phyloP scores from a whole-genome alignment of 1,140 invertebrate genomes.

The Lepidurus couesii region DNA sequence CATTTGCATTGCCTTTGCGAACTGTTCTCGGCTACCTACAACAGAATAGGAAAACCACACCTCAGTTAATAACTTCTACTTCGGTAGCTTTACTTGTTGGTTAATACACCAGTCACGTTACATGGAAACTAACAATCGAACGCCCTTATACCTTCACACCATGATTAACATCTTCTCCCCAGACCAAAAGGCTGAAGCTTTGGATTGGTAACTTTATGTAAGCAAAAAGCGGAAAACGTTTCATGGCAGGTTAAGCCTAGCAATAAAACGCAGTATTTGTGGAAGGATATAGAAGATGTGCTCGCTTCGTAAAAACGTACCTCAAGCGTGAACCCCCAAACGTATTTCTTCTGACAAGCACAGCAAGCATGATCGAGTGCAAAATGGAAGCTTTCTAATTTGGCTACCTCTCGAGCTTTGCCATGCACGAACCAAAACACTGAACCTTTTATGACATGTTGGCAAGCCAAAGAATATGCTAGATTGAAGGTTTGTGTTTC shows the following conservation, averaged over 20 bases:
- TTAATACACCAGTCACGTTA: slow-evolving; percentile 4
- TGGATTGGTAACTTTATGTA: background rate
- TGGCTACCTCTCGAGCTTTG: too few species aligned
- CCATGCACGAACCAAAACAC: too few species aligned
- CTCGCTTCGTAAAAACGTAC: too few species aligned
- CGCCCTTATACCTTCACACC: background rate
- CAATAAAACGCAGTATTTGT: too few species aligned
- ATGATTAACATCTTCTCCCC: background rate
- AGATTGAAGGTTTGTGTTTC: background rate
- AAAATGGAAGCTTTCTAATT: too few species aligned
- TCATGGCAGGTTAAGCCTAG: background rate
- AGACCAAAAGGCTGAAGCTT: background rate
- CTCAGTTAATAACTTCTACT: slow-evolving; percentile 14
- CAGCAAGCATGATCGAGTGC: too few species aligned
- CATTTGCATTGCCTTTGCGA: slow-evolving; percentile 59
- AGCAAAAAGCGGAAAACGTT: background rate
- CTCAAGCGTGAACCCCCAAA: too few species aligned
- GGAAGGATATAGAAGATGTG: too few species aligned
- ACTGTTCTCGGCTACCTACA: slow-evolving; percentile 51
- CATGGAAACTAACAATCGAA: background rate
- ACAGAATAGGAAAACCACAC: background rate
- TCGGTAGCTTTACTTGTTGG: background rate
- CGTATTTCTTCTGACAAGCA: too few species aligned
- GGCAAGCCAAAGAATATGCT: too few species aligned
- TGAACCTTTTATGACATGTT: too few species aligned